Evolutionary conservation across 1,140 invertebrate species (phyloP).

Genomic region (Drosophila elegans): DNA sequence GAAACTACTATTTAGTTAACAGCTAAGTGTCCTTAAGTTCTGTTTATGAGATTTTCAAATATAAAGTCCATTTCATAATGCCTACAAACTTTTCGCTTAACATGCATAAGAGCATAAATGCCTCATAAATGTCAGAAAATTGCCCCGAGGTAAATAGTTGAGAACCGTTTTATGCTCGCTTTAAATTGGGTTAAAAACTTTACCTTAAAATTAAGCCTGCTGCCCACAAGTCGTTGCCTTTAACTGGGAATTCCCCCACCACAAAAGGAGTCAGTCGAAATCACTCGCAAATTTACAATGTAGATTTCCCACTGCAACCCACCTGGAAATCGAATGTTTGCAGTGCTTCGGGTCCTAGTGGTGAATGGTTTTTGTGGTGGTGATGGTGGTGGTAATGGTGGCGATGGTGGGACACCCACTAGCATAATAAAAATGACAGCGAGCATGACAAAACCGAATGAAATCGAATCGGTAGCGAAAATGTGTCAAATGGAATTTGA

Average conservation of each 20-base stretch:
- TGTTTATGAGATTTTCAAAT: not conserved
- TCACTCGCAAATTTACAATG: constrained; percentile 66
- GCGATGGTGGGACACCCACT: constrained; percentile 8
- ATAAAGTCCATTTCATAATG: constrained; percentile 37
- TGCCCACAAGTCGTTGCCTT: constrained; percentile 52
- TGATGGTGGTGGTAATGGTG: not conserved
- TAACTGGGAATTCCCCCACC: constrained; percentile 12
- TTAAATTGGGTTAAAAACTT: not conserved
- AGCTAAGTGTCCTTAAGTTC: too few species aligned
- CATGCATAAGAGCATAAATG: constrained; percentile 6
- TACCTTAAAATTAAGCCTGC: constrained; percentile 4
- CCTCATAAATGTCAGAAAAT: constrained; percentile 59
- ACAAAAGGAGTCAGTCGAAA: constrained; percentile 55
- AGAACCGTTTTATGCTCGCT: constrained; percentile 45
- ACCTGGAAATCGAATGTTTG: constrained; percentile 43
- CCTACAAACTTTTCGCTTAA: constrained; percentile 24
- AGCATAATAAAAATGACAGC: constrained; percentile 44
- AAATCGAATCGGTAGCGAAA: constrained; percentile 47
- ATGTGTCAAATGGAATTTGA: constrained; percentile 78
- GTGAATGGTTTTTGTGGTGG: constrained; percentile 1
- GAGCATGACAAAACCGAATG: constrained; percentile 37
- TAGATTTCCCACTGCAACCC: constrained; percentile 50
- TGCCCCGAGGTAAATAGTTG: not conserved
- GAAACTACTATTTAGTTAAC: too few species aligned
- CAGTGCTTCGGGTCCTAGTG: constrained; percentile 2